Base-by-base conservation (phyloP, 2,113 vertebrate species). In the Hippocampus abdominalis region DNA sequence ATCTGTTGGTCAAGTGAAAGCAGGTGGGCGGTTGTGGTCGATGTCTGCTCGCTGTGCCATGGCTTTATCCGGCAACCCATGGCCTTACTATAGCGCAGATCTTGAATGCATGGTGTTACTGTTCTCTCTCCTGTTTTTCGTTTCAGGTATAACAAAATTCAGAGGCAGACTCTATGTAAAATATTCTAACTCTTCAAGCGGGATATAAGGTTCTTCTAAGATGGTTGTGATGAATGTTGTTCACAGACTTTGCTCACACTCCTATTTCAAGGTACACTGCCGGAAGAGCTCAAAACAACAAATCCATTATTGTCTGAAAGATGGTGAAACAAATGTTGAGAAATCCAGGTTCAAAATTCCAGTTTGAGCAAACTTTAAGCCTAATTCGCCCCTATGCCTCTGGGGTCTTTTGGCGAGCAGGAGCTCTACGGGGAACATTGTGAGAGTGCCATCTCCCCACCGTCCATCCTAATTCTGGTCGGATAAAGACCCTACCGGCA, bases 401-500 rank as follows among this genome's bases (percentile, higher is more conserved):
- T 59, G 18, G 75, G 79, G 71, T 70, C 48, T 88, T 78, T 82
- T 73, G 79, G 70, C 74, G 68, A 68, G 69, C 44, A 48, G 39
- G 76, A 81, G 63, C 78, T 80, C 72, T 67, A 66, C 56, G 83
- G 75, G 80, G 67, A 84, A 75, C 76, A 81, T 83, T 90, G 85
- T 88, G 87, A 85, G 88, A 92, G 90, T 67, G 27, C 57, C 63
- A 16, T 82, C 75, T 82, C 78, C 32, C 70, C 53, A 66, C 76
- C 70, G 77, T 75, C 75, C 64, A 56, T 79, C 73, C 79, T 85
- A 69, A 82, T 79, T 81, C 88, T 75, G 77, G 75, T 75, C 51
- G 62, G 83, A 78, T 87, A 78, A 86, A 79, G 84, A 81, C 76
- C 81, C 88, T 83, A 87, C 82, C 71, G 65, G 82, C 79, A 59